Conservation (phyloP, 1,140 invertebrate genomes). For the Philaenus spumarius region DNA sequence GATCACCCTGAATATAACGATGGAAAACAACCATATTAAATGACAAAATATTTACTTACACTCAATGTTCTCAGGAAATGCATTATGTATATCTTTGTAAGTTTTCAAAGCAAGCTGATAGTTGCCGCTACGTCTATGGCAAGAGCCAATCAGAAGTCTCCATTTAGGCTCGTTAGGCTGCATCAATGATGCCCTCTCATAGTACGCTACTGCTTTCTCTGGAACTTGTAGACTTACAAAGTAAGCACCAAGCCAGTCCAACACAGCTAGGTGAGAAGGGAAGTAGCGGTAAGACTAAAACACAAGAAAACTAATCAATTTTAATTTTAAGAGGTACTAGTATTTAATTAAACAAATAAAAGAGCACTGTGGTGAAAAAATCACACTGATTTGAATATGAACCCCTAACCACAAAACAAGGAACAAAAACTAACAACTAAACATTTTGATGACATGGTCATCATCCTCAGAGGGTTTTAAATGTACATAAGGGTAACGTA, state of each 20-base stretch:
- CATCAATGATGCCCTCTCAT: slow-evolving; percentile 80
- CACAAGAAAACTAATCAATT: too few relatives aligned
- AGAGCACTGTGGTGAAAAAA: too few relatives aligned
- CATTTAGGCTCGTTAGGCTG: slow-evolving; percentile 80
- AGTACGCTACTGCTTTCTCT: slow-evolving; percentile 84
- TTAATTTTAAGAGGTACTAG: too few relatives aligned
- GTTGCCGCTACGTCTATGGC: slow-evolving; percentile 73
- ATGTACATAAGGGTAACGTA: too few relatives aligned
- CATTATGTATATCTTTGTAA: slow-evolving; percentile 69
- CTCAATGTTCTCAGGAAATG: slow-evolving; percentile 80
- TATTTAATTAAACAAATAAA: too few relatives aligned
- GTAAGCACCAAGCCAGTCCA: slow-evolving; percentile 88
- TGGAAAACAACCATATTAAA: neutral
- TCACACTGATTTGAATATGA: too few relatives aligned
- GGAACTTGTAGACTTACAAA: slow-evolving; percentile 82
- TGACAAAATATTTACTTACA: slow-evolving; percentile 44
- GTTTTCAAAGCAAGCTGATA: slow-evolving; percentile 74
- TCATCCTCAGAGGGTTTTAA: too few relatives aligned
- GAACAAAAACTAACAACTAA: too few relatives aligned
- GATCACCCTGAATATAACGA: neutral
- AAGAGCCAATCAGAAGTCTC: slow-evolving; percentile 77
- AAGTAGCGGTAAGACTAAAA: slow-evolving; percentile 85
- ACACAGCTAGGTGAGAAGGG: slow-evolving; percentile 81
- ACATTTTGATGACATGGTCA: too few relatives aligned
- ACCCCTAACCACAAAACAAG: too few relatives aligned